Conservation (phyloP, 2,888 invertebrate species). For the Pimpla rufipes region DNA sequence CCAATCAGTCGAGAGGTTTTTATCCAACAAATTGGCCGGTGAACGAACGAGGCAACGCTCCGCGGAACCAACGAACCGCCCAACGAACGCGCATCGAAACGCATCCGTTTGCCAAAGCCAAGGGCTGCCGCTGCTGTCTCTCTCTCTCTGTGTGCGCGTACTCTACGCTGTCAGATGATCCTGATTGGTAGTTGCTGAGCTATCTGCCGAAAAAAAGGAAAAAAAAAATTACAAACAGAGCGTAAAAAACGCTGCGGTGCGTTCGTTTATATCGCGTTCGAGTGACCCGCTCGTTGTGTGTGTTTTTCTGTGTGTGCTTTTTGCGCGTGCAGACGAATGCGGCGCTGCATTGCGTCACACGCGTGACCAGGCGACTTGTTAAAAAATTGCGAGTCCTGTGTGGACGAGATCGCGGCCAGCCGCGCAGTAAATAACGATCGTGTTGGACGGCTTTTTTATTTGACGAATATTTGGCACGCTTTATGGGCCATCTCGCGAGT, state of each 20-base stretch:
- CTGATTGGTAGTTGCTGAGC: slow-evolving; percentile 85
- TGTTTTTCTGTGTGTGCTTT: too few species aligned
- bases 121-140: slow-evolving; percentile 72
- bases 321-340: neutral
- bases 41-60: slow-evolving; percentile 75
- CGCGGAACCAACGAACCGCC: slow-evolving; percentile 60
- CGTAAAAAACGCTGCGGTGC: slow-evolving; percentile 18
- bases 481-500: slow-evolving; percentile 34
- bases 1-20: slow-evolving; percentile 83
- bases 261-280: slow-evolving; percentile 56
- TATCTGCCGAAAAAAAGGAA: slow-evolving; percentile 79
- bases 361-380: slow-evolving; percentile 46
- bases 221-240: slow-evolving; percentile 55
- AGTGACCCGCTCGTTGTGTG: neutral
- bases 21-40: slow-evolving; percentile 83
- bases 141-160: too few species aligned
- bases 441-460: slow-evolving; percentile 43
- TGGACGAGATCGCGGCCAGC: slow-evolving; percentile 46
- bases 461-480: slow-evolving; percentile 30
- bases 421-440: slow-evolving; percentile 63
- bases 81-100: slow-evolving; percentile 61
- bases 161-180: slow-evolving; percentile 83
- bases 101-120: slow-evolving; percentile 57
- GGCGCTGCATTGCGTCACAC: slow-evolving; percentile 64
- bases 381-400: slow-evolving; percentile 43